Percentiles rank a stretch among this genome's conserved stretches.
Conservation (phyloP, 1,140 invertebrate genomes). For the Argopecten irradians region DNA sequence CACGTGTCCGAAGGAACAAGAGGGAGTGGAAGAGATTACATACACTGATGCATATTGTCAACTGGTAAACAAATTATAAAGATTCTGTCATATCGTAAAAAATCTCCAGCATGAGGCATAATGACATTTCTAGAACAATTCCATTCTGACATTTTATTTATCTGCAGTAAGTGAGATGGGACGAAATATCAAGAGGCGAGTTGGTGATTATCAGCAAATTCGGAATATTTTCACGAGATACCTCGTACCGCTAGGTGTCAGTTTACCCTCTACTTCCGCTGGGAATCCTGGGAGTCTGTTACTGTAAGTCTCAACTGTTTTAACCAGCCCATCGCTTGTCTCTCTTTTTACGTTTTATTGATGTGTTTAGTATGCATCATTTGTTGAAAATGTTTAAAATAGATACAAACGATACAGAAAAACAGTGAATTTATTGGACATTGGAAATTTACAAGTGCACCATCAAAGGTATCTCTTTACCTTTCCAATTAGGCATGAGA, state of each 20-base stretch:
- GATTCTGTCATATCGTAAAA: no score
- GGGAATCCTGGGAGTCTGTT: neutral
- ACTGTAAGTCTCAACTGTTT: neutral
- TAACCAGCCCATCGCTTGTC: neutral
- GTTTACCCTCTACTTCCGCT: neutral
- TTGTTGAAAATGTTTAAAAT: constrained; percentile 18
- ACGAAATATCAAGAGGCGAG: neutral
- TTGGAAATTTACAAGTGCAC: constrained; percentile 9
- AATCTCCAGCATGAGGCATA: neutral
- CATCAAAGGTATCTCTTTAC: constrained; percentile 12
- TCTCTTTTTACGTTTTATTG: neutral
- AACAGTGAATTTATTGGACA: neutral
- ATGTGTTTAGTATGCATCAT: neutral
- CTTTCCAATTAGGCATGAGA: constrained; percentile 2
- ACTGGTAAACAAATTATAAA: no score
- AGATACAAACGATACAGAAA: constrained; percentile 11
- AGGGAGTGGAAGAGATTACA: no score
- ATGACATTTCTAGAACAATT: constrained; percentile 22
- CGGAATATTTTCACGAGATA: constrained; percentile 2
- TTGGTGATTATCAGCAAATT: constrained; percentile 11
- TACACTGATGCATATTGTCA: no score
- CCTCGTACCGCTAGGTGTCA: neutral
- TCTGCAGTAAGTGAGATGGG: neutral
- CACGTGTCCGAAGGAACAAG: no score
- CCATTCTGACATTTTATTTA: neutral